Evolutionary conservation across 2,888 invertebrate genomes (phyloP).

Genomic region (Watsonalla binaria): DNA sequence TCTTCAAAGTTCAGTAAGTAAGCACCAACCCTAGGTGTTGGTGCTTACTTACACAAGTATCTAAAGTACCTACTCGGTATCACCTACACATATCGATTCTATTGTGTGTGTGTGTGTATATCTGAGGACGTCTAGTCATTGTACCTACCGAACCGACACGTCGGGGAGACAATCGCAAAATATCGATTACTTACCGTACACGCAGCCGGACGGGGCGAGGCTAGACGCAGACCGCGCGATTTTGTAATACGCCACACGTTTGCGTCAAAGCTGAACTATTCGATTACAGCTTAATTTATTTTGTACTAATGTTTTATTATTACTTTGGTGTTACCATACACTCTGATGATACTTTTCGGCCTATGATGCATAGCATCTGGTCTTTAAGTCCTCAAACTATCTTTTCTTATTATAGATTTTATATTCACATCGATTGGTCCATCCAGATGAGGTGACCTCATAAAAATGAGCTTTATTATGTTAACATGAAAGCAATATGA

Average conservation of each 20-base stretch:
- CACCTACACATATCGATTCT: not conserved
- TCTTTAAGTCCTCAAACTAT: constrained; percentile 30
- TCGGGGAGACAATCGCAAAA: constrained; percentile 50
- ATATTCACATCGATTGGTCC: constrained; percentile 26
- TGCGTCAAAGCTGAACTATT: constrained; percentile 8
- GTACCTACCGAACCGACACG: not conserved
- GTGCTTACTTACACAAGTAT: too few species aligned
- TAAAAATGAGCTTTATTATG: constrained; percentile 24
- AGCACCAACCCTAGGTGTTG: too few species aligned
- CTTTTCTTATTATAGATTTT: constrained; percentile 34
- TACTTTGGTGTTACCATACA: too few species aligned
- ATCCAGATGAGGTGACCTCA: constrained; percentile 24
- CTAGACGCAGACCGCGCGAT: constrained; percentile 7
- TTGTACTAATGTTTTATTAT: not conserved
- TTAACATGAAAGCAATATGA: constrained; percentile 17
- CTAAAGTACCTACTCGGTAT: too few species aligned
- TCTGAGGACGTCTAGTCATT: not conserved
- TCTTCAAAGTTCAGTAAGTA: too few species aligned
- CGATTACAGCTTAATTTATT: not conserved
- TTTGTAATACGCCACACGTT: constrained; percentile 30
- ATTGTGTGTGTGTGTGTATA: not conserved
- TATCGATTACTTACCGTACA: constrained; percentile 50
- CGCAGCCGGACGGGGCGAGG: constrained; percentile 11
- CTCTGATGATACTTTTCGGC: constrained; percentile 4
- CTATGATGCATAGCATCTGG: constrained; percentile 28